Conservation (phyloP, 2,888 invertebrate species). For the Stictocephala bisonia region DNA sequence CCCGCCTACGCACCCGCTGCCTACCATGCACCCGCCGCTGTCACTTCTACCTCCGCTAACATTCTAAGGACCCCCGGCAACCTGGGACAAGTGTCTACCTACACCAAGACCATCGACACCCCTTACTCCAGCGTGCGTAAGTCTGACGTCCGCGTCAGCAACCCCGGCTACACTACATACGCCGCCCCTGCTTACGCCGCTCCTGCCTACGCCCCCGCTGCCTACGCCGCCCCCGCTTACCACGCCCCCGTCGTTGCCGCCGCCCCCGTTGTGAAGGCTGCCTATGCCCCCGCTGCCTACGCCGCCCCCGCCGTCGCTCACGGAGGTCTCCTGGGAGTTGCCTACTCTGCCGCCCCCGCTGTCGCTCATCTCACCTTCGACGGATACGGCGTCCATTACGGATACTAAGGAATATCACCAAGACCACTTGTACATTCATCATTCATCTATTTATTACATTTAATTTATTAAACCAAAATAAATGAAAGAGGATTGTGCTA, state of each 20-base stretch:
- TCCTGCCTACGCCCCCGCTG: slow-evolving; percentile 64
- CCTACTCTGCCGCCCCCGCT: slow-evolving; percentile 58
- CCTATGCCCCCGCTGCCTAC: slow-evolving; percentile 32
- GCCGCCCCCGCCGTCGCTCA: slow-evolving; percentile 49
- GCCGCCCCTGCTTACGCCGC: slow-evolving; percentile 45
- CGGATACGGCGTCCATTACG: slow-evolving; percentile 57
- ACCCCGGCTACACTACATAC: slow-evolving; percentile 62
- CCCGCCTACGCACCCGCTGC: slow-evolving; percentile 53
- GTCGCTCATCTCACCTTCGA: slow-evolving; percentile 58
- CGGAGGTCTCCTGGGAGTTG: slow-evolving; percentile 54
- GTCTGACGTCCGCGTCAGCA: too few species aligned
- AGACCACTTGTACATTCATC: slow-evolving; percentile 30
- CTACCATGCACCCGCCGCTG: slow-evolving; percentile 57
- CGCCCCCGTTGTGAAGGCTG: slow-evolving; percentile 31
- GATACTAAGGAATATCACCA: slow-evolving; percentile 52
- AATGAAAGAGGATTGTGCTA: slow-evolving; percentile 13
- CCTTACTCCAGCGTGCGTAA: slow-evolving; percentile 75
- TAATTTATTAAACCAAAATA: slow-evolving; percentile 26
- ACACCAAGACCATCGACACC: slow-evolving; percentile 76
- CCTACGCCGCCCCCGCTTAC: slow-evolving; percentile 51
- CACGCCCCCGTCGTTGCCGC: slow-evolving; percentile 20
- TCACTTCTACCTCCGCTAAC: slow-evolving; percentile 71
- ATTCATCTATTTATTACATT: slow-evolving; percentile 33
- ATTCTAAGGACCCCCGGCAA: slow-evolving; percentile 73
- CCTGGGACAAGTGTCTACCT: slow-evolving; percentile 73